phyloP scores from a whole-genome alignment of 2,113 vertebrate genomes.

The Amphilophus citrinellus region DNA sequence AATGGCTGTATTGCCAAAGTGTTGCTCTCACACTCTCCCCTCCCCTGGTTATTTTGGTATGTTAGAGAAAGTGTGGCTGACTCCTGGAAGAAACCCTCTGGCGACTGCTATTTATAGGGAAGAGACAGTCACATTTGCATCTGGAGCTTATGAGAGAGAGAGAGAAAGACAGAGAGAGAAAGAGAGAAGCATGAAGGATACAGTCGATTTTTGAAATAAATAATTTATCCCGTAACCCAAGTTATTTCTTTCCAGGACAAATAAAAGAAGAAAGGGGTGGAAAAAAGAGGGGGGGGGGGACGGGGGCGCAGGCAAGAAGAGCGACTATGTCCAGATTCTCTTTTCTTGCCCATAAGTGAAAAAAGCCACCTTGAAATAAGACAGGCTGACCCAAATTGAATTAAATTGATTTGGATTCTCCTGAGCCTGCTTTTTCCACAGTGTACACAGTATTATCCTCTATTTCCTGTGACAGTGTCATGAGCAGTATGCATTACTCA shows the following conservation, averaged over 20 bases:
- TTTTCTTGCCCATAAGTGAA: constrained; percentile 52
- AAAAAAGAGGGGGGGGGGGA: background rate
- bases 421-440: constrained; percentile 67
- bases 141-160: constrained; percentile 72
- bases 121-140: constrained; percentile 78
- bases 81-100: constrained; percentile 79
- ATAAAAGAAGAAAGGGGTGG: constrained; percentile 42
- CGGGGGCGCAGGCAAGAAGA: background rate
- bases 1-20: constrained; percentile 56
- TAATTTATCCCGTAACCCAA: constrained; percentile 60
- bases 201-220: constrained; percentile 69
- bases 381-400: constrained; percentile 75
- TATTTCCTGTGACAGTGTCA: constrained; percentile 75
- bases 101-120: constrained; percentile 79
- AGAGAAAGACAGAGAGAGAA: constrained; percentile 33
- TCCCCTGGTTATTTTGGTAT: constrained; percentile 73
- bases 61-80: constrained; percentile 68
- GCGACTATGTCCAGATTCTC: constrained; percentile 52
- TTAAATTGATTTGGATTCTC: constrained; percentile 75
- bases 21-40: constrained; percentile 57
- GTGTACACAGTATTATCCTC: constrained; percentile 71
- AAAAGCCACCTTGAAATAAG: constrained; percentile 67
- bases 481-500: constrained; percentile 71
- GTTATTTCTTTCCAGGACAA: constrained; percentile 63
- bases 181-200: constrained; percentile 66